These are phyloP conservation scores for Nothoprocta pentlandii DNA, from an alignment of 2,113 vertebrate genomes.

Conservation along the genomic window DNA sequence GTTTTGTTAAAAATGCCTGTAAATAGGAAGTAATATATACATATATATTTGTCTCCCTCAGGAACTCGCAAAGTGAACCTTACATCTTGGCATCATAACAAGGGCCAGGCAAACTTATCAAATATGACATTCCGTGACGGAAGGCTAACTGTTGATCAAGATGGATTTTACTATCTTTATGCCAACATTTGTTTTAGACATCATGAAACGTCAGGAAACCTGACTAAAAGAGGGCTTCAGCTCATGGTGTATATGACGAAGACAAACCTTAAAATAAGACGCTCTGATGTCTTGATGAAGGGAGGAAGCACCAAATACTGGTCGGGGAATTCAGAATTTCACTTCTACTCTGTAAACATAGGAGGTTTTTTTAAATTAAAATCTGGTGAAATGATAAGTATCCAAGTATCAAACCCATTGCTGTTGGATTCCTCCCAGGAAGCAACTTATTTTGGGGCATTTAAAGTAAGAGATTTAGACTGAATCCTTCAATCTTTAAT, in stretches of 20 bases:
- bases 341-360: constrained; percentile 95
- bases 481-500: constrained; percentile 51
- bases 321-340: constrained; percentile 84
- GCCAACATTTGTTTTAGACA: constrained; percentile 95
- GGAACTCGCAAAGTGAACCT: constrained; percentile 82
- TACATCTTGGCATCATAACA: constrained; percentile 87
- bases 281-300: constrained; percentile 85
- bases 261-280: constrained; percentile 84
- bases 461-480: constrained; percentile 91
- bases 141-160: constrained; percentile 84
- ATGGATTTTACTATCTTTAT: constrained; percentile 95
- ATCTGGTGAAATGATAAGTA: constrained; percentile 85
- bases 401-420: constrained; percentile 91
- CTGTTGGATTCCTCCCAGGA: constrained; percentile 89
- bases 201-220: constrained; percentile 77
- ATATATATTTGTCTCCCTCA: background rate
- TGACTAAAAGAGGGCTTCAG: constrained; percentile 84
- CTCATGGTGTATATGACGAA: constrained; percentile 91
- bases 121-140: constrained; percentile 86
- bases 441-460: constrained; percentile 93
- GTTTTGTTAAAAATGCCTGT: background rate
- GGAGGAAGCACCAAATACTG: constrained; percentile 92
- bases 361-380: constrained; percentile 89
- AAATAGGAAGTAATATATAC: background rate
- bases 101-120: constrained; percentile 81